These are phyloP conservation scores for Zoanthus gigantus DNA, from an alignment of 92 coral and sea anemone genomes.

Conservation along the genomic window DNA sequence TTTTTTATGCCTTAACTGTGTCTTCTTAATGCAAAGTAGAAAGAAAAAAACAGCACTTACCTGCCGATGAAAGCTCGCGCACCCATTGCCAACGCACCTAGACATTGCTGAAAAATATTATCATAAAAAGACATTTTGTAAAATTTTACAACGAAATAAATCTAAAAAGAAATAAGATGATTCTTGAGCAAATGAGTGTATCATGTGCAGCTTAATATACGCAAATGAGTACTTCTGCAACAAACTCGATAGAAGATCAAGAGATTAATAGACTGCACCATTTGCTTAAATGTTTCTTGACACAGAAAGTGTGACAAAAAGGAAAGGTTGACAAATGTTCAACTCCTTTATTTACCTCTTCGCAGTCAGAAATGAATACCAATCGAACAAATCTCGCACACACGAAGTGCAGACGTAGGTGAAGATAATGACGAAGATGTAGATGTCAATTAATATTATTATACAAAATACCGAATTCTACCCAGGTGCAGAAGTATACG, in stretches of 20 bases:
- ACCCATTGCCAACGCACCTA: slow-evolving; percentile 86
- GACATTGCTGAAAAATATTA: slow-evolving; percentile 54
- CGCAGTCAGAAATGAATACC: too few relatives aligned
- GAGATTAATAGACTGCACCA: too few relatives aligned
- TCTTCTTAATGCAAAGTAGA: neutral
- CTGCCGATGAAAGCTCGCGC: slow-evolving; percentile 69
- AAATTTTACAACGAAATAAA: neutral
- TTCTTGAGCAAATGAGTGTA: neutral
- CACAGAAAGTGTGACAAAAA: too few relatives aligned
- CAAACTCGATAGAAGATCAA: neutral
- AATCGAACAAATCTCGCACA: too few relatives aligned
- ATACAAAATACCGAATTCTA: neutral
- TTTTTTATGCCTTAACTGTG: too few relatives aligned
- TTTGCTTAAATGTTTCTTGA: too few relatives aligned
- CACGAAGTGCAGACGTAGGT: neutral
- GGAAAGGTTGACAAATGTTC: too few relatives aligned
- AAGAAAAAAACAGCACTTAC: slow-evolving; percentile 38
- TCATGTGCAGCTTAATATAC: too few relatives aligned
- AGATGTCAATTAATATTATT: neutral
- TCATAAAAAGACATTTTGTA: neutral
- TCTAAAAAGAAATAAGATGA: neutral
- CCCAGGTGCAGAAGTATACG: too few relatives aligned
- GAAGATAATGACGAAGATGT: neutral
- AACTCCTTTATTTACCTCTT: too few relatives aligned
- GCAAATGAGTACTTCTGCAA: neutral